A percentile compares a stretch with the other conserved stretches of the same genome.
Evolutionary conservation across 2,888 invertebrate genomes (phyloP).

Genomic region (Drosophila multiciliata): DNA sequence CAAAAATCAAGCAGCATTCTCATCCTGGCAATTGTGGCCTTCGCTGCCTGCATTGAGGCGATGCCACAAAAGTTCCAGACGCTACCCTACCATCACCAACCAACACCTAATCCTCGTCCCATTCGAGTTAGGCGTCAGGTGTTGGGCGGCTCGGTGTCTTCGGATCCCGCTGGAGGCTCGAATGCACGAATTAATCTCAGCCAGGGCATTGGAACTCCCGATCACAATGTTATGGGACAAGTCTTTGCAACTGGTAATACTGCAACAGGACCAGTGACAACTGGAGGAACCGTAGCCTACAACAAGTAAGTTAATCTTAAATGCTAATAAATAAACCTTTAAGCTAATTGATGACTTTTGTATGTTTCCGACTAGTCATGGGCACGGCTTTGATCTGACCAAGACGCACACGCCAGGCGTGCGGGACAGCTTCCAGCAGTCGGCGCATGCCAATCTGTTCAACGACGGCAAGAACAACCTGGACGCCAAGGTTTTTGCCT

Average conservation of each 20-base stretch:
- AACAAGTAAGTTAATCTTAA: conserved; percentile 48
- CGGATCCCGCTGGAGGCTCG: conserved; percentile 75
- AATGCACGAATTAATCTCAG: conserved; percentile 70
- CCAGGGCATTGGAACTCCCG: conserved; percentile 73
- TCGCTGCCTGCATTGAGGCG: conserved; percentile 55
- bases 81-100: conserved; percentile 57
- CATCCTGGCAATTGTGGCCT: conserved; percentile 56
- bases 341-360: neutral
- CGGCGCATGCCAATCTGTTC: conserved; percentile 71
- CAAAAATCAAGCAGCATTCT: conserved; percentile 51
- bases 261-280: conserved; percentile 60
- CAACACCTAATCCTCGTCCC: conserved; percentile 20
- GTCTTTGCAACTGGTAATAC: conserved; percentile 72
- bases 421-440: conserved; percentile 62
- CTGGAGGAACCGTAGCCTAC: conserved; percentile 66
- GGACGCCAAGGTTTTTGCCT: conserved; percentile 77
- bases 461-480: conserved; percentile 74
- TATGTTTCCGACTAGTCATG: conserved; percentile 40
- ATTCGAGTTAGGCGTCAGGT: conserved; percentile 66
- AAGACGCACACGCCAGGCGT: conserved; percentile 70
- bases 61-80: conserved; percentile 51
- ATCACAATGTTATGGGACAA: conserved; percentile 76
- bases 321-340: too few species aligned
- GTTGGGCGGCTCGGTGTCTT: conserved; percentile 67
- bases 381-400: conserved; percentile 66